Percentiles rank a stretch among this genome's conserved stretches.
These are phyloP conservation scores for Dendropsophus ebraccatus DNA, from an alignment of 2,113 vertebrate species.

Conservation along the genomic window DNA sequence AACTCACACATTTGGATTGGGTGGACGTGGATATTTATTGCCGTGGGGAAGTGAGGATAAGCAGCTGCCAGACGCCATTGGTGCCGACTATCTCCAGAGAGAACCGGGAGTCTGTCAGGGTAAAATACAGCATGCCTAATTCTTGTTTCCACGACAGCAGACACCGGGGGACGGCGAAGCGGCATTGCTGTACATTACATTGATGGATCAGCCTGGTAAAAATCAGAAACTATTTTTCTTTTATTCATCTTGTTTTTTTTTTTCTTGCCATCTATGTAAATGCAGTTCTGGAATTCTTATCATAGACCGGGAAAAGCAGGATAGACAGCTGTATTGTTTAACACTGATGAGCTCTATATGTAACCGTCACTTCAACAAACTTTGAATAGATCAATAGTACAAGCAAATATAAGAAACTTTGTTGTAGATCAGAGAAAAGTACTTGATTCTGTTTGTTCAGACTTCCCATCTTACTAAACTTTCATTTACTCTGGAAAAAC, in stretches of 20 bases:
- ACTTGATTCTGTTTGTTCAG: no score
- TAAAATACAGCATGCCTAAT: not conserved
- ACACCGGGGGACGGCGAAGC: not conserved
- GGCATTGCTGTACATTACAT: not conserved
- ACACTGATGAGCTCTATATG: not conserved
- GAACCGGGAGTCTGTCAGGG: not conserved
- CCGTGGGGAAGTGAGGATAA: not conserved
- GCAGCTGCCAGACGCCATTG: not conserved
- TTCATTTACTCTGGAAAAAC: no score
- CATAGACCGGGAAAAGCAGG: not conserved
- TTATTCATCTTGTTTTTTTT: not conserved
- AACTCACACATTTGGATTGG: not conserved
- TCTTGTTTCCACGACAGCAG: not conserved
- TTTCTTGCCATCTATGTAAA: no score
- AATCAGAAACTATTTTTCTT: not conserved
- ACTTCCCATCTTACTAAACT: no score
- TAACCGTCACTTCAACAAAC: no score
- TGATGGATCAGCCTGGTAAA: not conserved
- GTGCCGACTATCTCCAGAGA: not conserved
- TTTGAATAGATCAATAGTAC: no score
- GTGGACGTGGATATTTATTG: not conserved
- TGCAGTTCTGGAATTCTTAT: no score
- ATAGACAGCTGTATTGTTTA: not conserved
- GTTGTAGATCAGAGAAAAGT: no score
- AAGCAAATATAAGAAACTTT: no score